Evolutionary conservation across 2,888 invertebrate genomes (phyloP).

Genomic region (Tetragnatha montana): DNA sequence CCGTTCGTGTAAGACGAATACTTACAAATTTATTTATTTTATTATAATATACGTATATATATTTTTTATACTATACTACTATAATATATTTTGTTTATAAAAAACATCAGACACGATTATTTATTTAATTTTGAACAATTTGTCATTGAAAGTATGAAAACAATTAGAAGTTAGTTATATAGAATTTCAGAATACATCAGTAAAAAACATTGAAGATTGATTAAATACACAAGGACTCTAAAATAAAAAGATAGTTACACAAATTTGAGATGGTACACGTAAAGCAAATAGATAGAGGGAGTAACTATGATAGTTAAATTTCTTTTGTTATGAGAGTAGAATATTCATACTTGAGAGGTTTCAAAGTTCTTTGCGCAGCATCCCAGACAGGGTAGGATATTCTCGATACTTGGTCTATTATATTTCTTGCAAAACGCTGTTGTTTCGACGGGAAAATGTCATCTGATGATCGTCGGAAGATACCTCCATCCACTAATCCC

Average conservation of each 20-base stretch:
- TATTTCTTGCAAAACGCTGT: background rate
- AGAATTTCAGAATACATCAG: no score
- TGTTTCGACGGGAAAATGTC: background rate
- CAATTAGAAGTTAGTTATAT: no score
- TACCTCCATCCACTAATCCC: background rate
- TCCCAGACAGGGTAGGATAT: background rate
- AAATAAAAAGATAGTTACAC: background rate
- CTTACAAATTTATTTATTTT: no score
- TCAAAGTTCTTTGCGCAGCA: conserved; percentile 31
- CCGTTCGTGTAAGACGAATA: no score
- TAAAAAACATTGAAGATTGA: no score
- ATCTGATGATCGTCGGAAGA: background rate
- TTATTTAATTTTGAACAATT: no score
- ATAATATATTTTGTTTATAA: no score
- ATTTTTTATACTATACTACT: no score
- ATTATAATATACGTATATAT: no score
- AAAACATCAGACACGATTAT: no score
- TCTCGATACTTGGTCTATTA: background rate
- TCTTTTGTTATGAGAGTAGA: background rate
- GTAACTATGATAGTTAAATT: background rate
- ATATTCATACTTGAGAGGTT: conserved; percentile 27
- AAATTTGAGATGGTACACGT: background rate
- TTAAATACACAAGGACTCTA: no score
- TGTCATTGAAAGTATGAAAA: no score
- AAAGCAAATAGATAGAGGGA: background rate